These are phyloP conservation scores for Potorous gilbertii DNA, from an alignment of 2,797 vertebrate species.

Conservation along the genomic window DNA sequence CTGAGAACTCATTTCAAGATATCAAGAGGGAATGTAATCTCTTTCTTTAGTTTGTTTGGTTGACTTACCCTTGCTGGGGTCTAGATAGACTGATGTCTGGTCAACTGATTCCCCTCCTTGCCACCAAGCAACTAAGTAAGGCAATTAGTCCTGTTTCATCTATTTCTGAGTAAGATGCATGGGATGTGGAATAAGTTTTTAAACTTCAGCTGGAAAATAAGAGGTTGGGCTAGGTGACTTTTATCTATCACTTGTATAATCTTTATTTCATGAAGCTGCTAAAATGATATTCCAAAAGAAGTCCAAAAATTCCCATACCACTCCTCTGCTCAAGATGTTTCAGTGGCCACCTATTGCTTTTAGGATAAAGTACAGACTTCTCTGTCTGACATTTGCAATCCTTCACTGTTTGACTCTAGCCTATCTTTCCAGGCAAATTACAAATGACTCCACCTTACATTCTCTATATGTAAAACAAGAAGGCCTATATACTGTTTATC, in stretches of 20 bases:
- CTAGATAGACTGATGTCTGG: not conserved
- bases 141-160: not conserved
- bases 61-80: not conserved
- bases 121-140: not conserved
- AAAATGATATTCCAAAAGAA: not conserved
- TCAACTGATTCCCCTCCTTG: not conserved
- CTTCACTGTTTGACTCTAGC: not conserved
- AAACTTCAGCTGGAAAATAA: not conserved
- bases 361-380: not conserved
- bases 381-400: not conserved
- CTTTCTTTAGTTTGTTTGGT: not conserved
- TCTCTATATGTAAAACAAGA: not conserved
- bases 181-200: not conserved
- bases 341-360: not conserved
- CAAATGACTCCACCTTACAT: not conserved
- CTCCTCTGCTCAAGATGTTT: not conserved
- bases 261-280: not conserved
- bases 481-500: not conserved
- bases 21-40: not conserved
- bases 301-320: not conserved
- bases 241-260: not conserved
- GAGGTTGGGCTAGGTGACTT: not conserved
- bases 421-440: not conserved
- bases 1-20: not conserved
- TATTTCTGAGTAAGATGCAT: not conserved